A percentile compares a stretch with the other conserved stretches of the same genome.
These are phyloP conservation scores for Xylophagus ater DNA, from an alignment of 2,888 invertebrate genomes.

Conservation along the genomic window DNA sequence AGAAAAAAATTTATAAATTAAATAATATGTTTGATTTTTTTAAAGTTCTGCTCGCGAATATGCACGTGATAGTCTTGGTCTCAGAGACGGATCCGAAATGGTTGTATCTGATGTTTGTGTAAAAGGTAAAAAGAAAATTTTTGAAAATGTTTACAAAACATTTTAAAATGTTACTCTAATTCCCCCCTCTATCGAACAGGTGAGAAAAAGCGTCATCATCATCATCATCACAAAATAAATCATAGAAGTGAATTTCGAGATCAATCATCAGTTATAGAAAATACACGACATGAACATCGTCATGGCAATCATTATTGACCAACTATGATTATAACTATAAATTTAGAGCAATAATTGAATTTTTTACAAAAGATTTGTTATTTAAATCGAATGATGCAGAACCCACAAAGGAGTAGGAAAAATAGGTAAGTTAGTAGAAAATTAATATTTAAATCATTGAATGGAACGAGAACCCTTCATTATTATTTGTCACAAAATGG, in stretches of 20 bases:
- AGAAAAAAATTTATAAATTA: conserved; percentile 1
- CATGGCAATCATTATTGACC: conserved; percentile 38
- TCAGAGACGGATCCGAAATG: conserved; percentile 64
- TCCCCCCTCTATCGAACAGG: conserved; percentile 18
- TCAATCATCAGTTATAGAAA: conserved; percentile 25
- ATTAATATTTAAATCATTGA: not conserved
- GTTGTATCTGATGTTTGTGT: conserved; percentile 55
- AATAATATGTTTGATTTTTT: conserved; percentile 1
- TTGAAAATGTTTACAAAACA: not conserved
- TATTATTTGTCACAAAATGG: not conserved
- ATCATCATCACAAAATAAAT: conserved; percentile 38
- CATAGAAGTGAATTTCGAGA: conserved; percentile 37
- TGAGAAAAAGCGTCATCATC: conserved; percentile 40
- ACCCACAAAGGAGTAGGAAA: not conserved
- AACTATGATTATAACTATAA: conserved; percentile 39
- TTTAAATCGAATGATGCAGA: not conserved
- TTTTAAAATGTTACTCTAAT: conserved; percentile 2
- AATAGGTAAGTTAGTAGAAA: not conserved
- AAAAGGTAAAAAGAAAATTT: conserved; percentile 26
- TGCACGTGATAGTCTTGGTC: conserved; percentile 32
- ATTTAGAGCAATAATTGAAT: conserved; percentile 31
- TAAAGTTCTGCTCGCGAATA: conserved; percentile 34
- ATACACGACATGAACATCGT: conserved; percentile 35
- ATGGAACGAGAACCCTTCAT: not conserved
- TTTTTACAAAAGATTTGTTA: not conserved